Base-by-base conservation (phyloP, 92 coral and sea anemone species). In the Porites lobata region DNA sequence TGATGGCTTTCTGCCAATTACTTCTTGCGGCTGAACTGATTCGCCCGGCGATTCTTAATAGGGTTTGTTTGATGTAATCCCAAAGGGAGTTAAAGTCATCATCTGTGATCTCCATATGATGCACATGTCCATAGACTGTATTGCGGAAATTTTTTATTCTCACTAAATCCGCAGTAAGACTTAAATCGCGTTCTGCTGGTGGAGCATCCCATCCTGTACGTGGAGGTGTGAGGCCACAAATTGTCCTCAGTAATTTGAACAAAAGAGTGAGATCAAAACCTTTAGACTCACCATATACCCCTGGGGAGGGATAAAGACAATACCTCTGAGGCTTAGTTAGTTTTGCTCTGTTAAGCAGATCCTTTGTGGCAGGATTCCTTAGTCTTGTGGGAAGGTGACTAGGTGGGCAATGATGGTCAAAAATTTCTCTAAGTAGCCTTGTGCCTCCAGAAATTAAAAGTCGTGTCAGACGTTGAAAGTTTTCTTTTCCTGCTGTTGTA, bases 361-460 rank as follows among this genome's bases (percentile, higher is more conserved):
- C 6, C 12, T 21, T 7, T 65, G 0, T 65, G 12, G 13, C 2
- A 65, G 43, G 38, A 1, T 7, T 22, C 5, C 38, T 65, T 2
- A 65, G 20, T 4, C 20, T 65, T 20, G 20, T 65, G 26, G 38
- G 29, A 65, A 65, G 38, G 1, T 21, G 32, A 9, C 11, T 20
- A 0, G 70, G 58, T 74, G 78, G 62, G 22, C n/a, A 26, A 17
- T 15, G 9, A 8, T 47, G 26, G 20, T 66, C 76, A 58, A 68
- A 47, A 29, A 72, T 43, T 14, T 64, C 24, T 64, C 43, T 62
- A 7, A 43, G 65, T 11, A 58, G 38, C 5, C 3, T 21, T 9
- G 72, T 22, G 76, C 85, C 75, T 43, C 76, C 70, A 51, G 17
- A 66, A 38, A 72, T 67, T 51, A 53, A 81, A 67, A 75, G 85